A percentile compares a stretch with the other conserved stretches of the same genome.
Evolutionary conservation across 2,888 invertebrate species (phyloP).

Genomic region (Hyles lineata): DNA sequence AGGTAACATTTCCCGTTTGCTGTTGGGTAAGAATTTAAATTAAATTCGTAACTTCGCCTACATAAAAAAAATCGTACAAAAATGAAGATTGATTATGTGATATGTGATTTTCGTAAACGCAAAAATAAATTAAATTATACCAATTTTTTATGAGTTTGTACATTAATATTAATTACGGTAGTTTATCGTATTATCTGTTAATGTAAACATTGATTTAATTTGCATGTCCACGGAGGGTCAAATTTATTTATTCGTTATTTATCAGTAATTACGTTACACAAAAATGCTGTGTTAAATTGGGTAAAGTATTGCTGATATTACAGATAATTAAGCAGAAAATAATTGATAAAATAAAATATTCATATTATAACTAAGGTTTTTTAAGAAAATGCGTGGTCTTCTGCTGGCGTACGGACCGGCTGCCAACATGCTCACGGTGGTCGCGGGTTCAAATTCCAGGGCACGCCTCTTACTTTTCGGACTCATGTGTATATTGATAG

Average conservation of each 20-base stretch:
- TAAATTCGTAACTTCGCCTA: neutral
- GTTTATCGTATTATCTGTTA: conserved; percentile 1
- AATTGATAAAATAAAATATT: no score
- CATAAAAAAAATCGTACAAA: neutral
- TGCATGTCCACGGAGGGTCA: neutral
- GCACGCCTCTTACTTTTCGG: no score
- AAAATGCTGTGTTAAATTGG: neutral
- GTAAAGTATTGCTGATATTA: no score
- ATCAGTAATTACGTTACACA: neutral
- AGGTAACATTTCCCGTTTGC: neutral
- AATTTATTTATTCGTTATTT: neutral
- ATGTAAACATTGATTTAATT: neutral
- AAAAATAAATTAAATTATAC: neutral
- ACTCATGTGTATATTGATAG: no score
- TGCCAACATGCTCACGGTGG: no score
- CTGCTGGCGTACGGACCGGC: no score
- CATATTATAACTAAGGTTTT: no score
- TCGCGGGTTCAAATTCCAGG: no score
- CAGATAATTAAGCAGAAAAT: no score
- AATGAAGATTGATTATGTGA: no score
- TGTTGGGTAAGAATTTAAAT: neutral
- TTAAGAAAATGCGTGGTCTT: no score
- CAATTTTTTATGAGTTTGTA: neutral
- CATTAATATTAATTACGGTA: neutral
- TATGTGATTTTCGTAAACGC: no score